Base-by-base conservation (phyloP, 2,113 vertebrate genomes). In the Lepus timidus region DNA sequence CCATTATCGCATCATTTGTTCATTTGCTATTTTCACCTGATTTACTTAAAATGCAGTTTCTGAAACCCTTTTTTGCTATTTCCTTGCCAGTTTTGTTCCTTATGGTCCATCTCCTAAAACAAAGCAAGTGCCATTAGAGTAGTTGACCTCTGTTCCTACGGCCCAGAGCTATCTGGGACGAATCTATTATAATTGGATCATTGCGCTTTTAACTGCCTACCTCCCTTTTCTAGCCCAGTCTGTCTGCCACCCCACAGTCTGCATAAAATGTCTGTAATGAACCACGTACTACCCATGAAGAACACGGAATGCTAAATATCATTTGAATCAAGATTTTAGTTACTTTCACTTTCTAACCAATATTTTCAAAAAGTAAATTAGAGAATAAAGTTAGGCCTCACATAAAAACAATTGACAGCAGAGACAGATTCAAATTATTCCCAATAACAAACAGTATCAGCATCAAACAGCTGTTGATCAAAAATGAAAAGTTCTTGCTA, bases 341-440 rank as follows among this genome's bases (percentile, higher is more conserved):
- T 94, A 55, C 39, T 78, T 96, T 91, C 87, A 31, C 51, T 91
- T 91, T 76, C 62, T 51, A 31, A 71, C 29, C n/a, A 94, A 23
- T 84, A 78, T 86, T 91, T 91, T 36, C 33, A 80, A 89, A 65
- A 55, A 92, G 23, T 11, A 94, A 82, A 93, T 64, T 64, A 61
- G 64, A 94, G 39, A 73, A 87, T 36, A 93, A 68, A 85, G 79
- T 8, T 51, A 79, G 36, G 29, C 1, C 55, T 75, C 14, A 65
- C 52, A 27, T 70, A 52, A 96, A 95, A 93, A 51, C 65, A 81
- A 90, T 31, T 3, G 79, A 88, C 5, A 81, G 19, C 8, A 49
- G 11, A 84, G 67, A 39, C 80, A 71, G 44, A 44, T 6, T 84
- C 68, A 67, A 39, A 58, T 85, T 65, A 90, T 51, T 81, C 10